phyloP scores from a whole-genome alignment of 2,888 invertebrate species.

The Orthosia gothica region DNA sequence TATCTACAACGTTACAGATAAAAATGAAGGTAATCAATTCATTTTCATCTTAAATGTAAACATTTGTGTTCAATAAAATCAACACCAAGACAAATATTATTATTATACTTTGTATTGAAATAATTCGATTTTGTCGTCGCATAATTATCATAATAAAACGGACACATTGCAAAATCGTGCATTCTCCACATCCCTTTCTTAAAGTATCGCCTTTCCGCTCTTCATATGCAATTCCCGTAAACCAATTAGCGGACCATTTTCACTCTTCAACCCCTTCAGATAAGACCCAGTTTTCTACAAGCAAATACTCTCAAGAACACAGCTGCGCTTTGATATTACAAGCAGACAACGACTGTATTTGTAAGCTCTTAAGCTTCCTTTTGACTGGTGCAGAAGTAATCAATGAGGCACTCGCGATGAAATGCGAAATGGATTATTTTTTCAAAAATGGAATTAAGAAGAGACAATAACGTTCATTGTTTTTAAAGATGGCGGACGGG shows the following conservation, averaged over 20 bases:
- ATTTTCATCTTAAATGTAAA: slow-evolving; percentile 35
- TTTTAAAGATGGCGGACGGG: slow-evolving; percentile 90
- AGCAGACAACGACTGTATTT: slow-evolving; percentile 73
- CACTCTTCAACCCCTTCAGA: slow-evolving; percentile 75
- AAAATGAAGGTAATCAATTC: slow-evolving; percentile 40
- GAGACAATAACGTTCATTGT: slow-evolving; percentile 91
- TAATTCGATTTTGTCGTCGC: slow-evolving; percentile 84
- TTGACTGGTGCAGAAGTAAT: slow-evolving; percentile 72
- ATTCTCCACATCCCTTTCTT: slow-evolving; percentile 78
- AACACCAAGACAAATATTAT: slow-evolving; percentile 51
- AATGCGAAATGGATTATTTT: slow-evolving; percentile 91
- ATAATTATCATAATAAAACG: slow-evolving; percentile 87
- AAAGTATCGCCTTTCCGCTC: slow-evolving; percentile 75
- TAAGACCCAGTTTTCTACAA: slow-evolving; percentile 82
- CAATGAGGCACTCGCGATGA: slow-evolving; percentile 88
- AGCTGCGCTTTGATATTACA: slow-evolving; percentile 77
- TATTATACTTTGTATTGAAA: slow-evolving; percentile 70
- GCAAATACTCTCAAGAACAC: slow-evolving; percentile 79
- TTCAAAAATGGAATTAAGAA: slow-evolving; percentile 91
- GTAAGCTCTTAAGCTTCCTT: slow-evolving; percentile 68
- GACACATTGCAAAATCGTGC: slow-evolving; percentile 85
- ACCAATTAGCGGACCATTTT: slow-evolving; percentile 85
- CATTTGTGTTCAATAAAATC: slow-evolving; percentile 41
- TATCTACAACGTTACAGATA: slow-evolving; percentile 47
- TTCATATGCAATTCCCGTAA: slow-evolving; percentile 83